Conservation (phyloP, 2,797 vertebrate genomes). For the Poecilia picta region DNA sequence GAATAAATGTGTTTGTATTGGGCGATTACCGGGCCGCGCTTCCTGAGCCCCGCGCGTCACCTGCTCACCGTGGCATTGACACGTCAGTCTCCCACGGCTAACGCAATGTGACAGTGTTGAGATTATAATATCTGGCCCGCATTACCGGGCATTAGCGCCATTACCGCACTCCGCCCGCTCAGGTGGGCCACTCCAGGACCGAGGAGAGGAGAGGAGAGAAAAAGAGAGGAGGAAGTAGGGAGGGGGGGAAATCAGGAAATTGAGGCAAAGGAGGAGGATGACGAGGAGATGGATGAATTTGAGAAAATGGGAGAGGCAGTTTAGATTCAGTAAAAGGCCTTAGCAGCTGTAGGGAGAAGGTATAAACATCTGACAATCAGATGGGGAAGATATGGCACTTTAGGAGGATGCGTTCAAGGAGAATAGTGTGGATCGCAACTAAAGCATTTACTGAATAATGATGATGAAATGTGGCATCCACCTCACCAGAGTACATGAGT, state of each 20-base stretch:
- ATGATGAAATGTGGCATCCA: conserved; percentile 67
- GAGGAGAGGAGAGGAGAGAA: conserved; percentile 60
- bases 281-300: conserved; percentile 66
- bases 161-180: conserved; percentile 77
- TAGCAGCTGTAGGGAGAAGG: conserved; percentile 34
- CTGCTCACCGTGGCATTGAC: conserved; percentile 83
- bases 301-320: conserved; percentile 68
- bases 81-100: conserved; percentile 83
- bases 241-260: conserved; percentile 48
- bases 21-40: conserved; percentile 80
- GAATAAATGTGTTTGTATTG: conserved; percentile 82
- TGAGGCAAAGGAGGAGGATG: conserved; percentile 35
- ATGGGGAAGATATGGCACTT: conserved; percentile 61
- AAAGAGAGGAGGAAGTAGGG: conserved; percentile 72
- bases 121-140: conserved; percentile 88
- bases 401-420: conserved; percentile 63
- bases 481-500: conserved; percentile 41
- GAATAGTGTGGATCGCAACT: conserved; percentile 46
- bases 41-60: conserved; percentile 79
- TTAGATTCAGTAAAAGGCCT: conserved; percentile 58
- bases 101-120: conserved; percentile 87
- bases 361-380: conserved; percentile 61
- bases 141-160: conserved; percentile 85
- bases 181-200: conserved; percentile 75
- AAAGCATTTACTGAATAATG: conserved; percentile 67